Evolutionary conservation across 2,113 vertebrate genomes (phyloP).

Genomic region (western clawed frog (Xenopus tropicalis)): DNA sequence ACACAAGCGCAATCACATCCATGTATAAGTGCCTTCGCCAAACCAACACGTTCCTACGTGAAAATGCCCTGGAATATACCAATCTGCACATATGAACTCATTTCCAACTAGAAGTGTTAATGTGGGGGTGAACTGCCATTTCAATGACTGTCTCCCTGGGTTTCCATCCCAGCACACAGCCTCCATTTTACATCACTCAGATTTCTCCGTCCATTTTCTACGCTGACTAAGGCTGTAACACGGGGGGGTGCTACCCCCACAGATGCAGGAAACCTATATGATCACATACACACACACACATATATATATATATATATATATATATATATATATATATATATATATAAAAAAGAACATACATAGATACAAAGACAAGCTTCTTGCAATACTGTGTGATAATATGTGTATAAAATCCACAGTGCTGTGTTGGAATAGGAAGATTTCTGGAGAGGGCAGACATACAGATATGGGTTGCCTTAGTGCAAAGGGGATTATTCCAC

Average conservation of each 20-base stretch:
- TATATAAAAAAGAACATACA: too few relatives aligned
- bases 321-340: too few relatives aligned
- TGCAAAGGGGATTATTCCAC: too few relatives aligned
- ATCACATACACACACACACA: not conserved
- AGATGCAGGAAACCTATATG: not conserved
- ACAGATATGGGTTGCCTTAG: too few relatives aligned
- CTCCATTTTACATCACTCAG: conserved; percentile 40
- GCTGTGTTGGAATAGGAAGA: too few relatives aligned
- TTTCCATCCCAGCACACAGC: conserved; percentile 23
- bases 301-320: not conserved
- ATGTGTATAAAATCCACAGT: not conserved
- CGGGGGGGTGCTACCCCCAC: conserved; percentile 1
- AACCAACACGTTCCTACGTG: too few relatives aligned
- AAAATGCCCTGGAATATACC: not conserved
- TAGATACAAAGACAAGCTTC: too few relatives aligned
- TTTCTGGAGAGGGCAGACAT: too few relatives aligned
- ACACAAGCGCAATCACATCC: too few relatives aligned
- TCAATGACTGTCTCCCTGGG: not conserved
- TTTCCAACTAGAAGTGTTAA: too few relatives aligned
- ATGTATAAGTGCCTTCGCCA: too few relatives aligned
- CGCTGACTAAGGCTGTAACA: conserved; percentile 22
- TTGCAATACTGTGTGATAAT: too few relatives aligned
- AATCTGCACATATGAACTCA: not conserved
- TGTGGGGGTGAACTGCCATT: not conserved
- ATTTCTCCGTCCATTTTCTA: conserved; percentile 43